Evolutionary conservation across 2,113 vertebrate species (phyloP).

Genomic region (Oplegnathus fasciatus): DNA sequence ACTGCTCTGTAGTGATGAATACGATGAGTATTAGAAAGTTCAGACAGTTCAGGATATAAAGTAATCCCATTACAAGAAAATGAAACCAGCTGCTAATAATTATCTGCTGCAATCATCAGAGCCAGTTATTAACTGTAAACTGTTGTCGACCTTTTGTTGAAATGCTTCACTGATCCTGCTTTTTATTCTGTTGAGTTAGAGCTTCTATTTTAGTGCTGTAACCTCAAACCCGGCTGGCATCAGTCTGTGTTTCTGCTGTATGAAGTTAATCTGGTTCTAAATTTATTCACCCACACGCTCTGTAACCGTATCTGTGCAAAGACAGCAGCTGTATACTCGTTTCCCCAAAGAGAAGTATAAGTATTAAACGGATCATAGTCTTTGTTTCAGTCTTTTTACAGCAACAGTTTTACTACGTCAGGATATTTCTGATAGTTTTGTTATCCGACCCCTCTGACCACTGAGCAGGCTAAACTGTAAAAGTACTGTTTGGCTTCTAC

Average conservation of each 20-base stretch:
- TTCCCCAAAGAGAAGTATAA: not conserved
- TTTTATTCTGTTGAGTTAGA: conserved; percentile 9
- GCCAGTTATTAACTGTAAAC: not conserved
- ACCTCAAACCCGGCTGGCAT: conserved; percentile 26
- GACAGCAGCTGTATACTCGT: not conserved
- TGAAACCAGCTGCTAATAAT: not conserved
- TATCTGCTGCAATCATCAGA: not conserved
- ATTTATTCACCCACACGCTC: conserved; percentile 29
- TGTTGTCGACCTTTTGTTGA: not conserved
- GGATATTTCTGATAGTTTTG: not conserved
- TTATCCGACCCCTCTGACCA: not conserved
- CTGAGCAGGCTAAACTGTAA: not conserved
- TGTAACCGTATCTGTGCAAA: conserved; percentile 37
- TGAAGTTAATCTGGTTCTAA: conserved; percentile 48
- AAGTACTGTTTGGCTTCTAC: not conserved
- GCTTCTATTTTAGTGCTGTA: conserved; percentile 50
- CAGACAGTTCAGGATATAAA: not conserved
- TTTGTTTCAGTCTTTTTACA: not conserved
- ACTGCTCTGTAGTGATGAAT: not conserved
- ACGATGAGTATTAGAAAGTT: not conserved
- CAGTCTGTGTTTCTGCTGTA: conserved; percentile 15
- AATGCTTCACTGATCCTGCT: conserved; percentile 3
- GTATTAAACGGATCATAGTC: not conserved
- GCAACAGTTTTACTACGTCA: not conserved
- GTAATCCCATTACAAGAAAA: not conserved